Evolutionary conservation across 2,113 vertebrate species (phyloP), one percentile per base, ranked within the genome.

Genomic region (Recurvirostra avosetta): DNA sequence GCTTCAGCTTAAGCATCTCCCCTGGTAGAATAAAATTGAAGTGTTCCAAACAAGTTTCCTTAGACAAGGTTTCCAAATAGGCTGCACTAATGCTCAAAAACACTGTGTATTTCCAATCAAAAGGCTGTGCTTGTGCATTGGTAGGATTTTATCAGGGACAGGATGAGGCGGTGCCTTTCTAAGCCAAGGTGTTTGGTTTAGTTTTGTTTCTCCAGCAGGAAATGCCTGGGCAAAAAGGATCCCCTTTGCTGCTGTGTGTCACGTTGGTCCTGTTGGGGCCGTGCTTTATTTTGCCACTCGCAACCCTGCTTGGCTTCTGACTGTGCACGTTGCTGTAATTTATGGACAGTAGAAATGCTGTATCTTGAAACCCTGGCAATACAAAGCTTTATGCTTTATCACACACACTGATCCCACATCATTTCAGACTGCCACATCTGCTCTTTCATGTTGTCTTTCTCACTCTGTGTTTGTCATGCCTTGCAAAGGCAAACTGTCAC

Each of bases 1-100:
- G 66, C 26, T 88, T 92, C 67, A 97, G 80, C 53, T 67, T 61
- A 88, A 94, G 43, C 23, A 49, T 76, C 29, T 80, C 30, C 14
- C 9, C 15, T 50, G 29, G 15, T 8, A 75, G 34, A 74, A 52
- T 58, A 81, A 66, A 56, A 80, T 38, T 18, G 6, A 81, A 50
- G 34, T 82, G 16, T 21, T 87, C 70, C 26, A 87, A 87, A 49
- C 5, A 18, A 62, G 9, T 71, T 97, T 23, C 26, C 21, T 59
- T 47, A 61, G 43, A 47, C 55, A 49, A 27, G 26, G 14, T 50
- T 90, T 94, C 63, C 21, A 52, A 75, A 50, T 43, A 84, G 70
- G 15, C 49, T 81, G 34, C 30, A 38, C 38, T 61, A 63, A 55
- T 83, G 73, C 34, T 79, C 55, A 52, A 40, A 89, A 72, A 17